These are phyloP conservation scores for Epizoanthus stellaris DNA, from an alignment of 92 coral and sea anemone genomes.

Conservation along the genomic window DNA sequence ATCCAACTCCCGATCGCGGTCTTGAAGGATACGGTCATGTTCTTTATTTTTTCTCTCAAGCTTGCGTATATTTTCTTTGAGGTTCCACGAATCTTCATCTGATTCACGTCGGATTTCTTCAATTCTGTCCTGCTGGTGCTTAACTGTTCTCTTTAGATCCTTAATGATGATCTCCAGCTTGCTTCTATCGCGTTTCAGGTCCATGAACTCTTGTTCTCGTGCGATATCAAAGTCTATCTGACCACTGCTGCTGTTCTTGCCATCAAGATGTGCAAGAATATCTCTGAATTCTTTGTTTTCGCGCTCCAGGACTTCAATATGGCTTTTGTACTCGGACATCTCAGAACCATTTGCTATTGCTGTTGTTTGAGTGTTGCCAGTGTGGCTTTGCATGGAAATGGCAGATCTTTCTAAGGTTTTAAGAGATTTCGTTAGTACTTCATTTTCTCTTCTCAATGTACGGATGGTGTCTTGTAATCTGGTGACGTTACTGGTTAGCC, in stretches of 20 bases:
- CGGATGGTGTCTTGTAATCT: conserved; percentile 85
- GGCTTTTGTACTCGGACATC: conserved; percentile 63
- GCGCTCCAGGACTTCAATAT: conserved; percentile 70
- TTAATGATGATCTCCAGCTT: conserved; percentile 66
- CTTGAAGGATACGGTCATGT: conserved; percentile 54
- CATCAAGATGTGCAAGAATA: conserved; percentile 76
- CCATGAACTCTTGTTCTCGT: conserved; percentile 74
- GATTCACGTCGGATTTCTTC: conserved; percentile 75
- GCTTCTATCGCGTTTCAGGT: conserved; percentile 63
- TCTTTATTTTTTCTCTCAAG: conserved; percentile 71
- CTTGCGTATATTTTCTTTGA: conserved; percentile 72
- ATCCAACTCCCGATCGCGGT: conserved; percentile 71
- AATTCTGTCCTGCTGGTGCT: conserved; percentile 72
- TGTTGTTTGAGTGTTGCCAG: not conserved
- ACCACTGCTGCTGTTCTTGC: conserved; percentile 63
- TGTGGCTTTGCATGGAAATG: conserved; percentile 6
- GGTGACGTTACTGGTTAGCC: conserved; percentile 58
- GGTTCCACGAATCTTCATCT: conserved; percentile 63
- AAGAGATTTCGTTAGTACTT: conserved; percentile 55
- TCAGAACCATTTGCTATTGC: conserved; percentile 33
- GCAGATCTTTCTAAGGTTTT: conserved; percentile 37
- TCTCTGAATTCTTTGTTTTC: conserved; percentile 83
- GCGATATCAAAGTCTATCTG: conserved; percentile 70
- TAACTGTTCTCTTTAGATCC: conserved; percentile 72
- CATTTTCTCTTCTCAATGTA: conserved; percentile 74